A percentile compares a stretch with the other conserved stretches of the same genome.
Evolutionary conservation across 2,888 invertebrate species (phyloP).

Genomic region (Scrobipalpa costella): DNA sequence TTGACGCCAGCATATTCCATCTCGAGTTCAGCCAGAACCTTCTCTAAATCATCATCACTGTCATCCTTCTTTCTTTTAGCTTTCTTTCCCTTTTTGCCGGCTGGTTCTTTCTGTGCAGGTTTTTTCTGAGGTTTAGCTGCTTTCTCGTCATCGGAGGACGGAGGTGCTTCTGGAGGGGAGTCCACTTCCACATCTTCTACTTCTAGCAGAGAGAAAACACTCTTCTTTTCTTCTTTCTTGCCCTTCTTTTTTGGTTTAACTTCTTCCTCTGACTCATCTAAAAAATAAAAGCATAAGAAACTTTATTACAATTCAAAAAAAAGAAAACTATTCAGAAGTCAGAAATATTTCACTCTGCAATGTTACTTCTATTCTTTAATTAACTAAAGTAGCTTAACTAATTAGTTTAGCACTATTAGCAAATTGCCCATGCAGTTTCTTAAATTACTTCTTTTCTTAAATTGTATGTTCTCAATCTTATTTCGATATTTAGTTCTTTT

Average conservation of each 20-base stretch:
- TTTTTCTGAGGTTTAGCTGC: conserved; percentile 63
- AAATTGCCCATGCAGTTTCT: too few species aligned
- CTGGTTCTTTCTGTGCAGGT: conserved; percentile 61
- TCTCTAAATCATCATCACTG: conserved; percentile 91
- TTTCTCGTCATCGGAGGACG: conserved; percentile 72
- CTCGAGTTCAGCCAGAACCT: conserved; percentile 90
- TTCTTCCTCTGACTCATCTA: conserved; percentile 72
- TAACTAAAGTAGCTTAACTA: too few species aligned
- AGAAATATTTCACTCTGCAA: too few species aligned
- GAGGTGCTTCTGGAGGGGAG: conserved; percentile 64
- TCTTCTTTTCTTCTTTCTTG: conserved; percentile 76
- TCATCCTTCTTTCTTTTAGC: conserved; percentile 87
- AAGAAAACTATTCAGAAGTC: background rate
- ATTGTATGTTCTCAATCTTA: too few species aligned
- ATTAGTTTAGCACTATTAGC: too few species aligned
- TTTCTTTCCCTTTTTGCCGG: conserved; percentile 87
- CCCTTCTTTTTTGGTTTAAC: conserved; percentile 69
- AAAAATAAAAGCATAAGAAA: too few species aligned
- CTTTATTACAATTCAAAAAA: background rate
- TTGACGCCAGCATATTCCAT: conserved; percentile 88
- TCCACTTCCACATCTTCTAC: conserved; percentile 83
- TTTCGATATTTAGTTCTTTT: too few species aligned
- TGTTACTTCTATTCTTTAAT: too few species aligned
- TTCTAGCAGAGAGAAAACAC: conserved; percentile 85
- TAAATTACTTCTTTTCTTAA: too few species aligned